Percentiles rank a stretch among this genome's conserved stretches.
These are phyloP conservation scores for Tragopan temminckii DNA, from an alignment of 2,797 vertebrate species.

Conservation along the genomic window DNA sequence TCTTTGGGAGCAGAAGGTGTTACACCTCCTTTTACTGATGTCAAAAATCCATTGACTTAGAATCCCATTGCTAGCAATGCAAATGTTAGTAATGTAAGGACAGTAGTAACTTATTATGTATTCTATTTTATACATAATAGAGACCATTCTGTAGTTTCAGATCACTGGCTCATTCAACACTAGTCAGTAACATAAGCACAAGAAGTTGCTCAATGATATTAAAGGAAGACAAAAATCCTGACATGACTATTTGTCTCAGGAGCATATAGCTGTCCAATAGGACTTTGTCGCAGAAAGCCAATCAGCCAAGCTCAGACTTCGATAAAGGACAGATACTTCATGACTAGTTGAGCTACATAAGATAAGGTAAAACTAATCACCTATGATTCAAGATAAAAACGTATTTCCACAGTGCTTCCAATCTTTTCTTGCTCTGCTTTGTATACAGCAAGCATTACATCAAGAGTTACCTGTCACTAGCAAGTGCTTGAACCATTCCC, in stretches of 20 bases:
- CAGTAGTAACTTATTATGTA: fast-evolving
- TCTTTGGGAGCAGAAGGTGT: background rate
- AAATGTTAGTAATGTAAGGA: background rate
- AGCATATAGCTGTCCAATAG: background rate
- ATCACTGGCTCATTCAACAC: background rate
- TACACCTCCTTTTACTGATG: background rate
- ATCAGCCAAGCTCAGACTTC: background rate
- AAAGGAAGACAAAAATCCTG: background rate
- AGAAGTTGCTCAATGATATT: background rate
- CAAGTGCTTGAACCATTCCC: background rate
- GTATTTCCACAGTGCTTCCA: background rate
- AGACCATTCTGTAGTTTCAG: background rate
- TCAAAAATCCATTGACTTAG: background rate
- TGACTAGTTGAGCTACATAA: background rate
- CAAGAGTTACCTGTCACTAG: background rate
- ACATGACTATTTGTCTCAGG: background rate
- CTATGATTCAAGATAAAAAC: background rate
- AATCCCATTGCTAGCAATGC: fast-evolving
- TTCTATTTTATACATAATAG: background rate
- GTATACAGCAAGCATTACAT: background rate
- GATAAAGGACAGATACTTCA: background rate
- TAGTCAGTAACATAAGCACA: background rate
- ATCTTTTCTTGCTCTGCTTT: background rate
- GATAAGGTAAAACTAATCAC: conserved; percentile 7
- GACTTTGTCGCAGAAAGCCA: background rate